Percentiles rank a stretch among this genome's conserved stretches.
Evolutionary conservation across 2,888 invertebrate species (phyloP).

Genomic region (Drepana falcataria): DNA sequence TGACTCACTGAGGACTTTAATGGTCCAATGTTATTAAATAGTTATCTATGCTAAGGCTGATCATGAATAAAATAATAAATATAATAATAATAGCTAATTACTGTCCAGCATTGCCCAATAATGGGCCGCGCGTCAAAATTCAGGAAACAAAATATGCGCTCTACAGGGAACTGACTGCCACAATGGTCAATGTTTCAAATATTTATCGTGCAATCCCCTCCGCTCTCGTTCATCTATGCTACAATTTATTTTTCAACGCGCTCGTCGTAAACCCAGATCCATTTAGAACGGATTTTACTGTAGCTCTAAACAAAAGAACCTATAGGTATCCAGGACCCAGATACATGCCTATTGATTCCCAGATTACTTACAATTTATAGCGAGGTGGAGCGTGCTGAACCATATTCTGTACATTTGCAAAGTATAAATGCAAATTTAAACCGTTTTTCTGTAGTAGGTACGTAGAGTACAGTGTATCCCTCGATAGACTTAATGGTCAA

Average conservation of each 20-base stretch:
- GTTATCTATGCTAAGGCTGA: too few species aligned
- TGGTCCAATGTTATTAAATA: neutral
- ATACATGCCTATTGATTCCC: neutral
- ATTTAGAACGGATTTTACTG: conserved; percentile 20
- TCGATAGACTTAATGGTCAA: too few species aligned
- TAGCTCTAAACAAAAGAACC: conserved; percentile 14
- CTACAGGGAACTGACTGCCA: conserved; percentile 17
- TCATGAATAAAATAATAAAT: too few species aligned
- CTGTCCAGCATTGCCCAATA: too few species aligned
- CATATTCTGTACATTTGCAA: too few species aligned
- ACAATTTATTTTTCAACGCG: conserved; percentile 49
- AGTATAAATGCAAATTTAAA: too few species aligned
- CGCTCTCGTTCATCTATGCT: conserved; percentile 49
- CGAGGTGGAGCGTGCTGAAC: too few species aligned
- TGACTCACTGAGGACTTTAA: neutral
- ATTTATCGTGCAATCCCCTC: conserved; percentile 52
- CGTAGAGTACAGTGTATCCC: too few species aligned
- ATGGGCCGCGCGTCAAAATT: too few species aligned
- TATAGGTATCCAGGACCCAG: neutral
- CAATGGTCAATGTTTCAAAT: conserved; percentile 40
- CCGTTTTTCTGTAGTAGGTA: too few species aligned
- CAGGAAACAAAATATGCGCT: neutral
- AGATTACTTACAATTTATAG: neutral
- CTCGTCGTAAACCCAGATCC: conserved; percentile 23
- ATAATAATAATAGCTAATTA: too few species aligned